Percentiles rank a stretch among this genome's conserved stretches.
phyloP scores from a whole-genome alignment of 1,140 invertebrate species.

The Aleiodes sp. region DNA sequence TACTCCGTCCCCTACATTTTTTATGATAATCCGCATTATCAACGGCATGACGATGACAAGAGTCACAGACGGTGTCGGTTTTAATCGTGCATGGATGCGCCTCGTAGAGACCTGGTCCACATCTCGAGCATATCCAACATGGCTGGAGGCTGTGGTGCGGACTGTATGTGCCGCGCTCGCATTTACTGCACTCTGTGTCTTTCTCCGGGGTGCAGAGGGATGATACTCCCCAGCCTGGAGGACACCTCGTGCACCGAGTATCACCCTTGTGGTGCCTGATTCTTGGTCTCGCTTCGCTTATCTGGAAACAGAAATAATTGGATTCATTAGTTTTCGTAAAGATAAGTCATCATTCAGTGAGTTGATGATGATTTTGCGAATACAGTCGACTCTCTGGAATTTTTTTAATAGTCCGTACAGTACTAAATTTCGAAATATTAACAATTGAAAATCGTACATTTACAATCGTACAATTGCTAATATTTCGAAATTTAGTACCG shows the following conservation, averaged over 20 bases:
- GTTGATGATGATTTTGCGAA: no score
- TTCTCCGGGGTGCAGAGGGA: constrained; percentile 52
- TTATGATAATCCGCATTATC: constrained; percentile 55
- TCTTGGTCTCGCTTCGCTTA: constrained; percentile 50
- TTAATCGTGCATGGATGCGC: constrained; percentile 61
- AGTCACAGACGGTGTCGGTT: constrained; percentile 66
- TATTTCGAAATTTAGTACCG: no score
- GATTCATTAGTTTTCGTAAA: constrained; percentile 26
- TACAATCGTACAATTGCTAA: no score
- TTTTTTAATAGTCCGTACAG: no score
- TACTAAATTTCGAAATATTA: no score
- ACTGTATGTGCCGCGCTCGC: constrained; percentile 60
- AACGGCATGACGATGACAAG: constrained; percentile 56
- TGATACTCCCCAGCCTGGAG: constrained; percentile 63
- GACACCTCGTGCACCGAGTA: constrained; percentile 59
- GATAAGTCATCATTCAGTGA: not conserved
- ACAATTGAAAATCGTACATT: no score
- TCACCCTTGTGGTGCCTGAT: constrained; percentile 59
- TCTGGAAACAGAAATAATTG: constrained; percentile 41
- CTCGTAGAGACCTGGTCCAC: constrained; percentile 65
- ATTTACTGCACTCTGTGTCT: constrained; percentile 63
- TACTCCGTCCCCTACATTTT: constrained; percentile 52
- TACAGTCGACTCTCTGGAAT: no score
- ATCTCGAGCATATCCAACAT: constrained; percentile 66
- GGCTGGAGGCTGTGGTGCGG: constrained; percentile 62